Evolutionary conservation across 2,888 invertebrate genomes (phyloP).

Genomic region (Nomada goodeniana): DNA sequence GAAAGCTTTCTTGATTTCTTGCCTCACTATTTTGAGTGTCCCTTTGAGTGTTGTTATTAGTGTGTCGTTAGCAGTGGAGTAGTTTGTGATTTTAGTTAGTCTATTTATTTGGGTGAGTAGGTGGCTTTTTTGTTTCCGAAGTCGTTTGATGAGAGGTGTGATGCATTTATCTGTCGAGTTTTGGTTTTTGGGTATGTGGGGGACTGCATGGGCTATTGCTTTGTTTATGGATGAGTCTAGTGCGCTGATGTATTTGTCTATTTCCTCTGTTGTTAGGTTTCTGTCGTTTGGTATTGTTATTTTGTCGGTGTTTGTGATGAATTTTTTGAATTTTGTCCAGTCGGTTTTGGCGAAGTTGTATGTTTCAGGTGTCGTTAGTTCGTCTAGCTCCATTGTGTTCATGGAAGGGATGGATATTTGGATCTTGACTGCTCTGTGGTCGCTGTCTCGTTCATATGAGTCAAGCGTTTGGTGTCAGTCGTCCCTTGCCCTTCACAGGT

Average conservation of each 20-base stretch:
- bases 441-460: background rate
- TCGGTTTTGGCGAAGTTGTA: conserved; percentile 45
- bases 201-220: too few relatives aligned
- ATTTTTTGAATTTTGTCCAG: conserved; percentile 39
- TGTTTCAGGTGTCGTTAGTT: background rate
- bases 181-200: too few relatives aligned
- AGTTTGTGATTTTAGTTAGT: too few relatives aligned
- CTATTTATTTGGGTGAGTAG: background rate
- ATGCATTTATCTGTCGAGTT: background rate
- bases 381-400: background rate
- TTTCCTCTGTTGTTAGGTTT: conserved; percentile 50
- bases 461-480: background rate
- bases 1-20: too few relatives aligned
- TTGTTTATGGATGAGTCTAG: too few relatives aligned
- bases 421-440: background rate
- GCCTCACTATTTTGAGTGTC: too few relatives aligned
- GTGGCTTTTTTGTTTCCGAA: background rate
- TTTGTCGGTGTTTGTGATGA: background rate
- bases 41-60: too few relatives aligned
- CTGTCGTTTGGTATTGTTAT: conserved; percentile 28
- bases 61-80: too few relatives aligned
- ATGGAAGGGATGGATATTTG: background rate
- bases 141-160: background rate
- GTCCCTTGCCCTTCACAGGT: too few relatives aligned
- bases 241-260: background rate